Evolutionary conservation across 2,797 vertebrate genomes (phyloP).

Genomic region (Spinus olivaceus): DNA sequence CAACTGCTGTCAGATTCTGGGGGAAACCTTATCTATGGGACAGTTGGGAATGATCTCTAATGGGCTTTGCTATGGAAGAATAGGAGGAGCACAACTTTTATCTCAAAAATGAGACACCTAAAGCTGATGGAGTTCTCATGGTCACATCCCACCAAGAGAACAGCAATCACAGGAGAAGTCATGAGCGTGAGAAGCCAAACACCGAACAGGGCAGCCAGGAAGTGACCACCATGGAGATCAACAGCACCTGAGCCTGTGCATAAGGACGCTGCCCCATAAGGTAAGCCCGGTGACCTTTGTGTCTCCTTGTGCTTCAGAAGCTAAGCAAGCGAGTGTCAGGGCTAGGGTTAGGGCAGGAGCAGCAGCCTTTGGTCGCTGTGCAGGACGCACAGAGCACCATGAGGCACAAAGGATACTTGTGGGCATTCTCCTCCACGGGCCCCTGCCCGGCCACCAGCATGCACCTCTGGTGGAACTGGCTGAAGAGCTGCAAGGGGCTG

Average conservation of each 20-base stretch:
- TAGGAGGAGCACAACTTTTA: neutral
- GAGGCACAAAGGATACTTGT: slow-evolving; percentile 83
- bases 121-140: neutral
- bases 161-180: neutral
- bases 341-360: neutral
- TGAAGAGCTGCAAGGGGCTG: slow-evolving; percentile 91
- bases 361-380: neutral
- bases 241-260: neutral
- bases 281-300: rapidly evolving
- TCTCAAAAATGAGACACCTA: neutral
- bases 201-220: neutral
- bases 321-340: rapidly evolving
- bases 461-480: slow-evolving; percentile 83
- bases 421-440: slow-evolving; percentile 86
- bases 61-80: neutral
- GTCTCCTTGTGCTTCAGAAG: neutral
- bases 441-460: slow-evolving; percentile 93
- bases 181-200: neutral
- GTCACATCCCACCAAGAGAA: neutral
- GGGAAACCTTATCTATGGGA: neutral
- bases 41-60: neutral
- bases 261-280: too few relatives aligned
- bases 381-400: rapidly evolving
- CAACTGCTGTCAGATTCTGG: neutral
- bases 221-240: neutral